These are phyloP conservation scores for Propithecus deckenii DNA, from an alignment of 2,797 vertebrate genomes.

Conservation along the genomic window DNA sequence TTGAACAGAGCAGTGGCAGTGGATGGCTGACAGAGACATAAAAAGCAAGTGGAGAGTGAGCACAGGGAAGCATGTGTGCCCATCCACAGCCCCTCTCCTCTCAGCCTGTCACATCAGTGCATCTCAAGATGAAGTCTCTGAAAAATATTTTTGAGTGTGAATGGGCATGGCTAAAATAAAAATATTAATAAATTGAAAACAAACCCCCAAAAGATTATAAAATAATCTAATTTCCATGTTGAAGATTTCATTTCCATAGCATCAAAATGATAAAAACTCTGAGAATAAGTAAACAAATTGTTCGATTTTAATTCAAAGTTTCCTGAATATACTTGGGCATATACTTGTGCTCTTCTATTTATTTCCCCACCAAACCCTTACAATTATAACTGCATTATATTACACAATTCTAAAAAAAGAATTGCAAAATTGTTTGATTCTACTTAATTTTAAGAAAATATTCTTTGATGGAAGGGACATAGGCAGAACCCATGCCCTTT, in stretches of 20 bases:
- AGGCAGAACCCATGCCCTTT: background rate
- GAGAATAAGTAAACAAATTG: background rate
- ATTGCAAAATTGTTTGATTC: background rate
- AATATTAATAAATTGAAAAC: background rate
- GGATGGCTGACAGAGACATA: background rate
- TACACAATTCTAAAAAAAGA: background rate
- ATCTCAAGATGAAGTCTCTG: background rate
- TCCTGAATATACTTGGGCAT: background rate
- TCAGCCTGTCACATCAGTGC: rapidly evolving
- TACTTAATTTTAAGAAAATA: conserved; percentile 9
- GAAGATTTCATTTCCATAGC: background rate
- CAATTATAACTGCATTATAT: background rate
- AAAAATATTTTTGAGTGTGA: background rate
- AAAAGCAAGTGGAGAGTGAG: background rate
- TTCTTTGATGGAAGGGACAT: background rate
- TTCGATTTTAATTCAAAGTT: background rate
- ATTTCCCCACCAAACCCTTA: background rate
- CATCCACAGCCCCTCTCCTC: background rate
- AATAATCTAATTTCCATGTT: background rate
- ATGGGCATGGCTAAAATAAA: background rate
- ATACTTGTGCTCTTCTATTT: background rate
- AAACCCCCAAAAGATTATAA: background rate
- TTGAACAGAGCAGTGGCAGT: background rate
- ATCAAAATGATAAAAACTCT: background rate
- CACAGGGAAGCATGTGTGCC: too few species aligned